Conservation (phyloP, 2,888 invertebrate species). For the Drosophila niveifrons region DNA sequence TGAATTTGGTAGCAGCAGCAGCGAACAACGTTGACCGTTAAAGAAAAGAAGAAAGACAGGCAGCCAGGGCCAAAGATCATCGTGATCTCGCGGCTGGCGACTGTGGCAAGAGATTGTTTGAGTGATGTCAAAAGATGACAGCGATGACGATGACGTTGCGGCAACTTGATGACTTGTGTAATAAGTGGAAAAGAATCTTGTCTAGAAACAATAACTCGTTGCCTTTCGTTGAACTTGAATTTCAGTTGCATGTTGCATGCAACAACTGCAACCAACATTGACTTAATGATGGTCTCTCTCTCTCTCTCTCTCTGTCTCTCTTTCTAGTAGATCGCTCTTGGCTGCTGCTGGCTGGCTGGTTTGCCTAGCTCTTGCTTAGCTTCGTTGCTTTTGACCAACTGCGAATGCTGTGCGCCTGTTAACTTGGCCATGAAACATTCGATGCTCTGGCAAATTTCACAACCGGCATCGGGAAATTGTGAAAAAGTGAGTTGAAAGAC, state of each 20-base stretch:
- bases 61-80: slow-evolving; percentile 45
- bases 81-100: background rate
- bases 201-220: slow-evolving; percentile 79
- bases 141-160: slow-evolving; percentile 67
- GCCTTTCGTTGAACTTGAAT: slow-evolving; percentile 75
- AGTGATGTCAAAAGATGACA: slow-evolving; percentile 62
- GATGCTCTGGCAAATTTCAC: slow-evolving; percentile 72
- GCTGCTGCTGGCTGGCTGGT: slow-evolving; percentile 18
- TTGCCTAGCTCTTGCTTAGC: slow-evolving; percentile 29
- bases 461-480: slow-evolving; percentile 76
- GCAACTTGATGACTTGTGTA: slow-evolving; percentile 75
- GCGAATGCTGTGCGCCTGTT: slow-evolving; percentile 72
- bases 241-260: slow-evolving; percentile 72
- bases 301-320: slow-evolving; percentile 37
- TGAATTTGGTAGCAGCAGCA: slow-evolving; percentile 44
- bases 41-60: slow-evolving; percentile 3
- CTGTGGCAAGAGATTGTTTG: slow-evolving; percentile 21
- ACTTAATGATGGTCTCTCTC: slow-evolving; percentile 70
- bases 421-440: slow-evolving; percentile 81
- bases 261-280: slow-evolving; percentile 53
- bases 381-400: slow-evolving; percentile 27
- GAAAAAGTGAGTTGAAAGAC: slow-evolving; percentile 75
- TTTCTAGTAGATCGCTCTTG: slow-evolving; percentile 40
- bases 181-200: slow-evolving; percentile 81
- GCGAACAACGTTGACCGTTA: slow-evolving; percentile 56